These are phyloP conservation scores for Xestoiulus laeticollis DNA, from an alignment of 2,888 invertebrate species.

Conservation along the genomic window DNA sequence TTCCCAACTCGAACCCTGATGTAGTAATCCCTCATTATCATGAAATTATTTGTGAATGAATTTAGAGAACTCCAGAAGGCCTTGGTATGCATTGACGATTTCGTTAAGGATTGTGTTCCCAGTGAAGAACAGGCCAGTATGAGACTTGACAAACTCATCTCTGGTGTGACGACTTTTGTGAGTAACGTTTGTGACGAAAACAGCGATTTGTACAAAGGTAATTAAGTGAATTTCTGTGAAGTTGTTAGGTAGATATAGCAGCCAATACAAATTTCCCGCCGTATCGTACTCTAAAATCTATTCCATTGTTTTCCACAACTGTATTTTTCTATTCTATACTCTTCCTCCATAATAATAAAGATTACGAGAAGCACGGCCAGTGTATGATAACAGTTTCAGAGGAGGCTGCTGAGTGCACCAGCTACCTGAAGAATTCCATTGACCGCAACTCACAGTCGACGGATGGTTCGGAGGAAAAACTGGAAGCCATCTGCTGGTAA, in stretches of 20 bases:
- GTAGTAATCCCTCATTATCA: no score
- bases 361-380: background rate
- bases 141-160: background rate
- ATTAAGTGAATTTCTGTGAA: no score
- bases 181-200: background rate
- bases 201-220: background rate
- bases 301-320: no score
- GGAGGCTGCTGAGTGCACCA: background rate
- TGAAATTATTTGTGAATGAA: background rate
- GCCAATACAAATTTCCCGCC: no score
- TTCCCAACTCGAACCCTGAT: no score
- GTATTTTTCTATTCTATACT: no score
- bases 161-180: background rate
- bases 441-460: background rate
- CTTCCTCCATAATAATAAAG: background rate
- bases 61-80: background rate
- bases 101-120: background rate
- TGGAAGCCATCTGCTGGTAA: background rate
- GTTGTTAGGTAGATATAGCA: no score
- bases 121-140: background rate
- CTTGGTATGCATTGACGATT: background rate
- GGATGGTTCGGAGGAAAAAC: background rate
- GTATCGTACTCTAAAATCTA: no score
- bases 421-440: background rate
- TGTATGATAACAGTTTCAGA: background rate